phyloP scores from a whole-genome alignment of 2,888 invertebrate species.

The Meganola albula region DNA sequence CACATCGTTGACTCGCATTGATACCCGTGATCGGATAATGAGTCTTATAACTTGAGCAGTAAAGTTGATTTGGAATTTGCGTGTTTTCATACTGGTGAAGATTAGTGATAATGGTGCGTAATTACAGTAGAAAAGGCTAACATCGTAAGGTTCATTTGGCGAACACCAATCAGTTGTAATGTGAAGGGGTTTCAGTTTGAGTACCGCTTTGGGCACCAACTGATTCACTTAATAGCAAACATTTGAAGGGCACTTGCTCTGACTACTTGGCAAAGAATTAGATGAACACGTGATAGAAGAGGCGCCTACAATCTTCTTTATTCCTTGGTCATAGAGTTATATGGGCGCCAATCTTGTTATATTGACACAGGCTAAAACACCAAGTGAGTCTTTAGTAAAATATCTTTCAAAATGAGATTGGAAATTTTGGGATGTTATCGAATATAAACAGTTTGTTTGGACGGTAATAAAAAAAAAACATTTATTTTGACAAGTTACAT shows the following conservation, averaged over 20 bases:
- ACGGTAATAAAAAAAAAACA: too few relatives aligned
- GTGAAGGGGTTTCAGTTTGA: conserved; percentile 56
- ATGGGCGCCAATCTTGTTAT: too few relatives aligned
- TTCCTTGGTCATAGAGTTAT: too few relatives aligned
- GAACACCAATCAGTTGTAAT: conserved; percentile 59
- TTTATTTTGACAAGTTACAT: too few relatives aligned
- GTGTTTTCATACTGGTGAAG: conserved; percentile 38
- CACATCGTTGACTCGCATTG: conserved; percentile 19
- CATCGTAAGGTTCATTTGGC: conserved; percentile 72
- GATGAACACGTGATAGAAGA: too few relatives aligned
- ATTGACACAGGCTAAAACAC: too few relatives aligned
- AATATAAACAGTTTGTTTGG: too few relatives aligned
- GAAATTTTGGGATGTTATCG: too few relatives aligned
- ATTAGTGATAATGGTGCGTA: conserved; percentile 73
- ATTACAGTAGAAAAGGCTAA: conserved; percentile 75
- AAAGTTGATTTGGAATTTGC: conserved; percentile 32
- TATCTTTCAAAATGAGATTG: too few relatives aligned
- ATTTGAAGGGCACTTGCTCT: conserved; percentile 28
- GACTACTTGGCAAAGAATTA: conserved; percentile 15
- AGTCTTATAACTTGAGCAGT: conserved; percentile 35
- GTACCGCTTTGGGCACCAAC: conserved; percentile 44
- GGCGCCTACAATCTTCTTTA: too few relatives aligned
- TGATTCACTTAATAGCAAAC: conserved; percentile 60
- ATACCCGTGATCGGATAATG: conserved; percentile 28
- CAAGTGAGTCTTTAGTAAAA: too few relatives aligned